Base-by-base conservation (phyloP, 1,140 invertebrate species). In the Ladona fulva region DNA sequence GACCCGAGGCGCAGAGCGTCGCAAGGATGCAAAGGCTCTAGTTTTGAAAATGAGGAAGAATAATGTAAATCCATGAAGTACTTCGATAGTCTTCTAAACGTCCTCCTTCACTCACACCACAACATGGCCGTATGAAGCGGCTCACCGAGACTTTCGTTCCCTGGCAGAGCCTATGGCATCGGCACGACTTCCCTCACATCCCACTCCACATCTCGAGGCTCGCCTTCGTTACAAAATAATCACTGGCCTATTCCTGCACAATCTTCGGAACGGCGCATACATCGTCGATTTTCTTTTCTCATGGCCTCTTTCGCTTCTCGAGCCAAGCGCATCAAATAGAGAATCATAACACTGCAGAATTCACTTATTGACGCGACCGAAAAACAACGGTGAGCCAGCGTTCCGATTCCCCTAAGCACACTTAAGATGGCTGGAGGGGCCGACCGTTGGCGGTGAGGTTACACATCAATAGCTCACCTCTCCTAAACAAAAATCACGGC, bases 221-320 rank as follows among this genome's bases (percentile, higher is more conserved):
- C 52, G 52, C 52, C 52, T 66, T 66, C 52, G 52, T 66, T 66
- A 66, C 52, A 66, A 66, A 66, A 66, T 66, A 66, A 66, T 66
- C 52, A 66, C 12, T 66, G 3, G n/a, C n/a, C n/a, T 66, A 66
- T 66, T 66, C 52, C 52, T 6, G 16, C 52, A 22, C n/a, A 22
- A 66, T 66, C 14, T 22, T 22, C 52, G 52, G 16, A 66, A 12
- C 14, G 12, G 14, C n/a, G 52, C 12, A 66, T 66, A 66, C 52
- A 66, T 66, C 52, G 3, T 66, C 52, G 52, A 6, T 5, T 52
- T 19, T 66, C 12, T 22, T 66, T 66, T 66, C 52, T 66, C 52
- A 66, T 16, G 14, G n/a, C 52, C n/a, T 66, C 52, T 19, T 66
- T 22, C 5, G 52, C 1, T 12, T 66, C 12, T 66, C 52, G 52